phyloP scores from a whole-genome alignment of 2,113 vertebrate species.

The Oryzias celebensis region DNA sequence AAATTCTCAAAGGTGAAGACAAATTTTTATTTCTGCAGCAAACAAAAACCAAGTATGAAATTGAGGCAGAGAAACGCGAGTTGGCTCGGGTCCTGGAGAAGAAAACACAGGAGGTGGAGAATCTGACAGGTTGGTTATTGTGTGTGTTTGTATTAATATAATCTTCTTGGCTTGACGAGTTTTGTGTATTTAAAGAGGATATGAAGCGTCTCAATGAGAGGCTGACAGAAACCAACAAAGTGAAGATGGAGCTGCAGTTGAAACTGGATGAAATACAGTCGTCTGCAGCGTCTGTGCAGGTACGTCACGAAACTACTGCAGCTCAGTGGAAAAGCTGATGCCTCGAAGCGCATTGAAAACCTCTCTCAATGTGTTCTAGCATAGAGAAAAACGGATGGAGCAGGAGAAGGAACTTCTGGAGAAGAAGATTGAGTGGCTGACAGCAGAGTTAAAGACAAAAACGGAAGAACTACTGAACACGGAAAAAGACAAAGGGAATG shows the following conservation, averaged over 20 bases:
- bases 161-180: neutral
- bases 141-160: neutral
- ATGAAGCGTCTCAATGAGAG: slow-evolving; percentile 89
- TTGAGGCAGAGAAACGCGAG: slow-evolving; percentile 94
- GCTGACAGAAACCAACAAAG: slow-evolving; percentile 84
- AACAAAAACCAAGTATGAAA: slow-evolving; percentile 87
- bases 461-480: slow-evolving; percentile 88
- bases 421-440: slow-evolving; percentile 88
- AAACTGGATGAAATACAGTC: slow-evolving; percentile 92
- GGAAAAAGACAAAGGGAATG: slow-evolving; percentile 87
- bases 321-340: neutral
- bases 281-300: slow-evolving; percentile 88
- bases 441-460: slow-evolving; percentile 87
- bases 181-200: slow-evolving; percentile 79
- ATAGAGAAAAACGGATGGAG: slow-evolving; percentile 90
- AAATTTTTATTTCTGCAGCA: slow-evolving; percentile 27
- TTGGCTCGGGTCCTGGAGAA: slow-evolving; percentile 88
- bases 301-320: slow-evolving; percentile 33
- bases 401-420: slow-evolving; percentile 93
- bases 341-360: neutral
- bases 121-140: slow-evolving; percentile 82
- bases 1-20: no score
- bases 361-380: slow-evolving; percentile 65
- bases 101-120: slow-evolving; percentile 89
- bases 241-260: slow-evolving; percentile 89